A percentile compares a stretch with the other conserved stretches of the same genome.
phyloP scores from a whole-genome alignment of 35 echinoderm and acorn worm genomes.

The Lytechinus pictus region DNA sequence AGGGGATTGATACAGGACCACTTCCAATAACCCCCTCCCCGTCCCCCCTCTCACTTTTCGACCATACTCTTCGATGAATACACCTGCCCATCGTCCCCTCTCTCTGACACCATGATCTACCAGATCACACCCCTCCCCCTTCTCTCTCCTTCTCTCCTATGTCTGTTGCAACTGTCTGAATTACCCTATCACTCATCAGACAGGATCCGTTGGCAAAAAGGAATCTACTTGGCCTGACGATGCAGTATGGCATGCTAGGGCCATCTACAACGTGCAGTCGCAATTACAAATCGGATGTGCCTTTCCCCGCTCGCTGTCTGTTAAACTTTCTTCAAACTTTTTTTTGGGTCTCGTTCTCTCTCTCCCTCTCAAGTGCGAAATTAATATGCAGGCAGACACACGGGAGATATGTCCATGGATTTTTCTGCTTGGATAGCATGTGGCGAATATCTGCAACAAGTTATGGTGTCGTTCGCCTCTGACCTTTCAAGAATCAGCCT shows the following conservation, averaged over 20 bases:
- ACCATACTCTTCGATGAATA: too few relatives aligned
- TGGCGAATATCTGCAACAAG: background rate
- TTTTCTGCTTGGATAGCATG: background rate
- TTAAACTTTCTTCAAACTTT: background rate
- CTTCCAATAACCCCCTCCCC: background rate
- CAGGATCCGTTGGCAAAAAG: background rate
- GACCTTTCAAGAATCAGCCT: conserved; percentile 24
- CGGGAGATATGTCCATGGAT: background rate
- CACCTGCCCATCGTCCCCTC: background rate
- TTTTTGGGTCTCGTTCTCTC: background rate
- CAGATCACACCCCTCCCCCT: too few relatives aligned
- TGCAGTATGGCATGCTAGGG: background rate
- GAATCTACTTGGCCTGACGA: background rate
- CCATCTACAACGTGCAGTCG: background rate
- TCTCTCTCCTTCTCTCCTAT: background rate
- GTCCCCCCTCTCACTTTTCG: background rate
- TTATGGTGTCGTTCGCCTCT: conserved; percentile 23
- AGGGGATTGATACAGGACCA: background rate
- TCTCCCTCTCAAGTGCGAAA: background rate
- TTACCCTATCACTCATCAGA: conserved; percentile 10
- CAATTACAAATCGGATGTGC: conserved; percentile 9
- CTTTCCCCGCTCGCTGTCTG: background rate
- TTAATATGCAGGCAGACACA: background rate
- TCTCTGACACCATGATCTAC: background rate
- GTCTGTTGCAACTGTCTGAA: background rate